Evolutionary conservation across 2,888 invertebrate species (phyloP), one percentile per base, ranked within the genome.

Genomic region (Neoscelio sp.): DNA sequence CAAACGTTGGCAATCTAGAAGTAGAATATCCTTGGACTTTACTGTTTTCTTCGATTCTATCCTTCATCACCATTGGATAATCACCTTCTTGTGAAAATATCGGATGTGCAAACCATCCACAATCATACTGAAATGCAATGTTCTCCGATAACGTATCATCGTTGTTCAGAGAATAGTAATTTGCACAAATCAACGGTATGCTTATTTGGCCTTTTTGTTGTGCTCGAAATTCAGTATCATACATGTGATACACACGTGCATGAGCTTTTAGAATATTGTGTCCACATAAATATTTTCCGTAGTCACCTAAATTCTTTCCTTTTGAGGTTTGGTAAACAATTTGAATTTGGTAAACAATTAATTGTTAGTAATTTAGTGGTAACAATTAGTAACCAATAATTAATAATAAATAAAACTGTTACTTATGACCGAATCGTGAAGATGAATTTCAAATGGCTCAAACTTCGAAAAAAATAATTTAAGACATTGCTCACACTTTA

Each of bases 221-320:
- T 23, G 91, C 89, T 64, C 93, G 91, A 85, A 93, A 95, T 65
- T 92, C 89, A n/a, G 92, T 89, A 44, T 93, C 91, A 80, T 93
- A 94, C 85, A 94, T 90, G 83, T 93, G 94, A 80, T 93, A 94
- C 20, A 92, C 94, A 85, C 92, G 93, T 0, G 94, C 94, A 85
- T 96, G 96, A 0, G 96, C 94, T 85, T 94, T 93, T 23, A 96
- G 89, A 67, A 95, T 90, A 86, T 95, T 94, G 84, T 95, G 95
- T 0, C 93, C 93, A 80, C 94, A 94, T 0, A 93, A 90, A 86
- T 95, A 96, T 73, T 93, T 92, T 0, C 93, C 94, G 60, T 23
- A 4, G 1, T 28, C 94, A 5, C 93, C 79, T 6, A 64, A 2
- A 8, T 44, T 17, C 8, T 62, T 77, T 91, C 5, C 91, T 89